Base-by-base conservation (phyloP, 2,797 vertebrate species). In the Anguilla obscura region DNA sequence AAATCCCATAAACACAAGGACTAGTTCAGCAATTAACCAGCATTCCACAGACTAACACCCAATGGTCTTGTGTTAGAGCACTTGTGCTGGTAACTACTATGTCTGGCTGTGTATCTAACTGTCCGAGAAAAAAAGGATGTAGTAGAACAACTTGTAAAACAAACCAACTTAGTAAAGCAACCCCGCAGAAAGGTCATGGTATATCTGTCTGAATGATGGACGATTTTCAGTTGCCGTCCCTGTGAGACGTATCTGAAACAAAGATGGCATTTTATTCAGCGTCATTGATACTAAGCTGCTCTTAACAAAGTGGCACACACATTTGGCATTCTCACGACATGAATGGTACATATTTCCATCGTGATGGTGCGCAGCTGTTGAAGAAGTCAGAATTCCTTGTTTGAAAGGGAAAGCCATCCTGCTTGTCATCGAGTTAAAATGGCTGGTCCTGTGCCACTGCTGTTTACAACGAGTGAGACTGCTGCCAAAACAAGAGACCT, bases 331-430 rank as follows among this genome's bases (percentile, higher is more conserved):
- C 74, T 89, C 90, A 91, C 93, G 93, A 94, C 91, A 93, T 93
- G 89, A 91, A 84, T 82, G 3, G 90, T 79, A 76, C 88, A 87
- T 90, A 91, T 93, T 92, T 91, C 90, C 54, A 82, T 83, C 0
- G 89, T 94, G 93, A 95, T 93, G 93, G 86, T 85, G 63, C 90
- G 91, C 94, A 94, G 94, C 94, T 95, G 94, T 93, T 92, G 89
- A 90, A 89, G 90, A 90, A 88, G 88, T 88, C 14, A 86, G 91
- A 91, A 88, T 88, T 66, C 93, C 90, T 89, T 90, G 84, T 85
- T 89, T 85, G 6, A 88, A 88, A n/a, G 85, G 12, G 54, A 92
- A 92, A 94, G 93, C 91, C 86, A 48, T 45, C 87, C 93, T 92
- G 90, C 88, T 89, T 92, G 94, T 93, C 92, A 92, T 95, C 92